Conservation (phyloP, 2,113 vertebrate genomes). For the Silurus glanis region DNA sequence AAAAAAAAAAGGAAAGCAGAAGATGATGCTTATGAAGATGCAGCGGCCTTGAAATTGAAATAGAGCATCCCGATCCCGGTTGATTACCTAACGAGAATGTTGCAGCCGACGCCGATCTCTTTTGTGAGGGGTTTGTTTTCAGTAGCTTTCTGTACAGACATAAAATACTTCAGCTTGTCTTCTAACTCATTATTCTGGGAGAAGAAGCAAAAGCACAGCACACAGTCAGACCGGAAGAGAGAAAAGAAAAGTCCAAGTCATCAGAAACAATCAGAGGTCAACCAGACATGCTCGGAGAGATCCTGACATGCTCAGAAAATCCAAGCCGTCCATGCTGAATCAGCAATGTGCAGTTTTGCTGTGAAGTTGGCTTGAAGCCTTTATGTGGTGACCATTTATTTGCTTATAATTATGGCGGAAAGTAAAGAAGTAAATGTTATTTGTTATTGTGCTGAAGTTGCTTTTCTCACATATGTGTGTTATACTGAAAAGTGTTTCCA, state of each 20-base stretch:
- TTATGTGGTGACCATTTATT: not conserved
- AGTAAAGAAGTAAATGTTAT: no score
- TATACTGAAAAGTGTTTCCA: no score
- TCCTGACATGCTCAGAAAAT: slow-evolving; percentile 4
- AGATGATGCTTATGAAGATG: not conserved
- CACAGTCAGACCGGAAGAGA: slow-evolving; percentile 63
- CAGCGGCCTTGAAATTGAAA: slow-evolving; percentile 33
- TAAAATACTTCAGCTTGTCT: slow-evolving; percentile 92
- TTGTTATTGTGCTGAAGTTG: no score
- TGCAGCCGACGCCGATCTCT: slow-evolving; percentile 83
- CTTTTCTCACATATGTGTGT: no score
- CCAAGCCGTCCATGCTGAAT: slow-evolving; percentile 9
- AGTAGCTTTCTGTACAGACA: slow-evolving; percentile 75
- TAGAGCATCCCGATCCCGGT: not conserved
- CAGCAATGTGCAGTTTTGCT: not conserved
- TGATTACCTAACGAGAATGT: slow-evolving; percentile 83
- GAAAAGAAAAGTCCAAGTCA: slow-evolving; percentile 58
- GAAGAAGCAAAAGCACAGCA: slow-evolving; percentile 70
- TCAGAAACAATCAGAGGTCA: slow-evolving; percentile 29
- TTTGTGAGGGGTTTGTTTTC: slow-evolving; percentile 73
- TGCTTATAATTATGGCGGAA: no score
- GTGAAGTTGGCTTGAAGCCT: slow-evolving; percentile 32
- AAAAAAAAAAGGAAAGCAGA: not conserved
- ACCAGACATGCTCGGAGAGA: slow-evolving; percentile 6
- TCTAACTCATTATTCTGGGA: slow-evolving; percentile 96